These are phyloP conservation scores for Orussus abietinus DNA, from an alignment of 1,140 invertebrate genomes.

Conservation along the genomic window DNA sequence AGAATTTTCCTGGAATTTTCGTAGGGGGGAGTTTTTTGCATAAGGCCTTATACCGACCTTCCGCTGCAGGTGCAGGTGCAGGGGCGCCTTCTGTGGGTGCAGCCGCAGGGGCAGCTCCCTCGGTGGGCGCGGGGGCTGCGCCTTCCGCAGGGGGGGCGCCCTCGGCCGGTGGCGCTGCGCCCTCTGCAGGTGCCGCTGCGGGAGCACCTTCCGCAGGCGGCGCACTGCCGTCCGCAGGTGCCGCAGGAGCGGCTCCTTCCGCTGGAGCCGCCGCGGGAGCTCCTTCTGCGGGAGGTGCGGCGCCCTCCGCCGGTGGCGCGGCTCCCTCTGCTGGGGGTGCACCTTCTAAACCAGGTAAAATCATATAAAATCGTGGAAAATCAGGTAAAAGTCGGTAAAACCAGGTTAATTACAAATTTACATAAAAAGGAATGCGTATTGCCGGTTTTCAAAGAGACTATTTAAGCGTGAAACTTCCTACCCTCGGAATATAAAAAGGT, in stretches of 20 bases:
- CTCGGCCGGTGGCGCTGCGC: conserved; percentile 28
- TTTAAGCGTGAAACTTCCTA: no score
- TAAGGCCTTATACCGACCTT: no score
- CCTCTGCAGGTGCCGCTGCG: conserved; percentile 40
- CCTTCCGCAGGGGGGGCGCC: conserved; percentile 29
- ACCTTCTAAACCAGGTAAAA: conserved; percentile 28
- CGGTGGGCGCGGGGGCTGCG: conserved; percentile 27
- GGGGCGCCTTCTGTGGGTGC: conserved; percentile 38
- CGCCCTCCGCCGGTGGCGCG: conserved; percentile 36
- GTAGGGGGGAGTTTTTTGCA: no score
- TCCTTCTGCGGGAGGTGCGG: conserved; percentile 28
- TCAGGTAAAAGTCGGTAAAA: no score
- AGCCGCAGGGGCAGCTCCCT: conserved; percentile 30
- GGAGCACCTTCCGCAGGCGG: conserved; percentile 9
- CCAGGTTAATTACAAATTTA: no score
- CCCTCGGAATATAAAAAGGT: no score
- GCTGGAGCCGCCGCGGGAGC: conserved; percentile 30
- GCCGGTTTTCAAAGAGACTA: no score
- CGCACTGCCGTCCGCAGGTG: no score
- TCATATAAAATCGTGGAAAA: no score
- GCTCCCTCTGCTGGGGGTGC: conserved; percentile 37
- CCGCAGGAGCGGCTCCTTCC: no score
- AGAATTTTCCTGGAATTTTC: no score
- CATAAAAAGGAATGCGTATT: no score
- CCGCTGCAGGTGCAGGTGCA: conserved; percentile 43